Evolutionary conservation across 1,140 invertebrate species (phyloP).

Genomic region (Nasonia longicornis): DNA sequence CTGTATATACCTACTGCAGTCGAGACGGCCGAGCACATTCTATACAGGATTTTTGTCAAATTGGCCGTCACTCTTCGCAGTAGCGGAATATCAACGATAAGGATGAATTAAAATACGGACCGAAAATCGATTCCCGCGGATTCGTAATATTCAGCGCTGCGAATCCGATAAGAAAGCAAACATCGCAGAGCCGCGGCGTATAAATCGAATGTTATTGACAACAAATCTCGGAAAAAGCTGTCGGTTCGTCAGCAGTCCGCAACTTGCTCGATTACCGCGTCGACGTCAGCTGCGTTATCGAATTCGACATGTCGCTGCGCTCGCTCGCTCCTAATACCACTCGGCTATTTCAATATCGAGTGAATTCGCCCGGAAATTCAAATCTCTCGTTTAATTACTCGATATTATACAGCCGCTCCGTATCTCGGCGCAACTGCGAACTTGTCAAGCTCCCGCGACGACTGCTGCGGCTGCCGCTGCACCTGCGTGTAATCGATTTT

Average conservation of each 20-base stretch:
- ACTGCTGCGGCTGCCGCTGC: background rate
- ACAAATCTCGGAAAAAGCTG: background rate
- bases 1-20: background rate
- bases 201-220: background rate
- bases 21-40: background rate
- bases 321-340: background rate
- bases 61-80: no score
- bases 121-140: no score
- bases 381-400: constrained; percentile 22
- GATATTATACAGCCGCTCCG: background rate
- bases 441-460: background rate
- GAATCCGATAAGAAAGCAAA: no score
- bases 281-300: background rate
- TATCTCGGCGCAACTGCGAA: background rate
- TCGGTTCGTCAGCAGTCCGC: background rate
- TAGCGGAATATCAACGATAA: no score
- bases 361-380: constrained; percentile 10
- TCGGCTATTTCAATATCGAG: constrained; percentile 8
- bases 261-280: background rate
- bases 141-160: no score
- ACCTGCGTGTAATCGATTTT: constrained; percentile 11
- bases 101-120: no score
- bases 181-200: no score
- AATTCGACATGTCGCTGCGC: background rate
- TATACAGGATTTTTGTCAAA: background rate